Base-by-base conservation (phyloP, 2,113 vertebrate species). In the Cygnus atratus region DNA sequence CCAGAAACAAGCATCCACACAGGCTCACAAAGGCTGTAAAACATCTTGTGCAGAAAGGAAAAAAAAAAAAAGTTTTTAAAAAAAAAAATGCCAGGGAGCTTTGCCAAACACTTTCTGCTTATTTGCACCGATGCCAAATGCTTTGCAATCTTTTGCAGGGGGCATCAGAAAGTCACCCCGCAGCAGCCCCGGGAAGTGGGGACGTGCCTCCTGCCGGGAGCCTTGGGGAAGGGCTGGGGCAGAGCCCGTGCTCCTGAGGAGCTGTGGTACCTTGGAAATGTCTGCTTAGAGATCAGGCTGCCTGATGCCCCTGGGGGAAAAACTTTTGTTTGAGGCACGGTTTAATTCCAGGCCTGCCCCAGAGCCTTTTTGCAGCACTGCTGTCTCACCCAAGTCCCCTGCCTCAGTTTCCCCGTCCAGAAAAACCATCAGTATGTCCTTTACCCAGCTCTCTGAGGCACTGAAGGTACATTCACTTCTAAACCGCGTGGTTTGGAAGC, bases 11-110 rank as follows among this genome's bases (percentile, higher is more conserved):
- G 96, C 92, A 94, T 96, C 98, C 97, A 97, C 91, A 95, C 29
- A 55, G 95, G 95, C 97, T 97, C 97, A 95, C 82, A 97, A 97
- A 97, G 96, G 95, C 97, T 97, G 97, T 97, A 98, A 98, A 98
- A 98, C 93, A 94, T 96, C 97, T 97, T 97, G 97, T 91, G 94
- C 95, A 58, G 93, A 33, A 35, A 55, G 20, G 77, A 78, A 74
- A 65, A 76, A 37, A 8, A 26, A 9, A 3, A 2, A 10, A 7
- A 11, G 18, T 46, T 46, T 9, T 35, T n/a, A n/a, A 88, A 88
- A 66, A 14, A 75, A 37, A 41, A 50, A 67, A 75, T 63, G 62
- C 83, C 76, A 66, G 67, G n/a, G 79, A 90, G 33, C 33, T 93
- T 88, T 84, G 68, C 92, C 85, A 94, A 88, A 70, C 24, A 1